phyloP scores from a whole-genome alignment of 2,113 vertebrate species.

The Odocoileus virginianus region DNA sequence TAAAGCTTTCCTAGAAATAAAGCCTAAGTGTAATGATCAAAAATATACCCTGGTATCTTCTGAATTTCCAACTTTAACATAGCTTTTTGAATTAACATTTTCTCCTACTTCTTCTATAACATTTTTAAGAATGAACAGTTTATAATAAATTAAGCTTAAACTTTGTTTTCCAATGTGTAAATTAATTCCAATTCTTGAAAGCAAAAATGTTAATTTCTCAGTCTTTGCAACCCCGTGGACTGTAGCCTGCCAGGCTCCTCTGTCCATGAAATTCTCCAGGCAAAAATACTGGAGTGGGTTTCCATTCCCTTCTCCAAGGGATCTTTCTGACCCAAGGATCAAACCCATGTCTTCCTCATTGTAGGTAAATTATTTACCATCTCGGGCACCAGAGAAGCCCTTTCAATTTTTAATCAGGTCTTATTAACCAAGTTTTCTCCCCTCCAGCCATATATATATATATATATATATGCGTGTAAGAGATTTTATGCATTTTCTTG shows the following conservation, averaged over 20 bases:
- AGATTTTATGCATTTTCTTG: not conserved
- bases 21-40: not conserved
- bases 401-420: not conserved
- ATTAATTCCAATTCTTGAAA: not conserved
- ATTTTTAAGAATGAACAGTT: not conserved
- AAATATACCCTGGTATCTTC: not conserved
- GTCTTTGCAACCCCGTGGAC: not conserved
- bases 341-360: not conserved
- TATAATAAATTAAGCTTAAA: not conserved
- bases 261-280: not conserved
- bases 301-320: not conserved
- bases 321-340: not conserved
- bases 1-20: not conserved
- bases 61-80: not conserved
- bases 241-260: not conserved
- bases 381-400: not conserved
- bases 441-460: not conserved
- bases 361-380: not conserved
- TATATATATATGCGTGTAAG: not conserved
- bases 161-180: not conserved
- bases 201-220: not conserved
- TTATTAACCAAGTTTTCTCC: not conserved
- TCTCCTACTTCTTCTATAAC: not conserved
- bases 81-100: not conserved
- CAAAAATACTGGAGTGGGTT: not conserved